These are phyloP conservation scores for Malachius bipustulatus DNA, from an alignment of 2,888 invertebrate genomes.

Conservation along the genomic window DNA sequence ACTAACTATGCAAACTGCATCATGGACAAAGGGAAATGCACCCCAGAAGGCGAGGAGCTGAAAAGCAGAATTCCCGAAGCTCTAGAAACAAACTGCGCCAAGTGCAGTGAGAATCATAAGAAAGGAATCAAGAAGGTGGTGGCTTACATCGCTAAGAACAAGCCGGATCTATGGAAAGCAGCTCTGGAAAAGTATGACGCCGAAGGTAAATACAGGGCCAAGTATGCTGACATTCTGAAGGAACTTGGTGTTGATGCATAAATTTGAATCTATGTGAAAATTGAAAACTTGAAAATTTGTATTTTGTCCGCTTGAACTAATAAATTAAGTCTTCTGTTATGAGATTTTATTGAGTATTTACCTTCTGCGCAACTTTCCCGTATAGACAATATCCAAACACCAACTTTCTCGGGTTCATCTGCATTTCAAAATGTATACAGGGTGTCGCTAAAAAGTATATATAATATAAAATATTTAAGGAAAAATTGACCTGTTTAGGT, in stretches of 20 bases:
- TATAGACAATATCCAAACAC: too few species aligned
- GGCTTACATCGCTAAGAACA: conserved; percentile 48
- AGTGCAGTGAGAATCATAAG: conserved; percentile 49
- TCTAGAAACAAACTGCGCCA: conserved; percentile 47
- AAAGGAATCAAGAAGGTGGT: conserved; percentile 49
- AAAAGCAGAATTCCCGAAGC: conserved; percentile 38
- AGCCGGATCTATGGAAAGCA: conserved; percentile 49
- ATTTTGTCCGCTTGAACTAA: too few species aligned
- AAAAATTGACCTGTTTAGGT: background rate
- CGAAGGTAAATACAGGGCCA: conserved; percentile 38
- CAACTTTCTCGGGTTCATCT: too few species aligned
- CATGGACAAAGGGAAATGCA: background rate
- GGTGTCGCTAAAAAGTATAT: too few species aligned
- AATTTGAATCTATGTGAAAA: too few species aligned
- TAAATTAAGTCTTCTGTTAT: too few species aligned
- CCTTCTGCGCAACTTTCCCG: too few species aligned
- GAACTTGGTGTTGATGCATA: background rate
- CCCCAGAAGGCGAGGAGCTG: conserved; percentile 2
- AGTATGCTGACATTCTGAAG: conserved; percentile 10
- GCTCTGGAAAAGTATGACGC: conserved; percentile 54
- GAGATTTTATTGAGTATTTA: too few species aligned
- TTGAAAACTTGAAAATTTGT: too few species aligned
- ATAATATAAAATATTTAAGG: conserved; percentile 2
- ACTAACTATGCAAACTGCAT: background rate
- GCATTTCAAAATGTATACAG: too few species aligned